Conservation (phyloP, 2,113 vertebrate genomes). For the Cryptoleucopteryx plumbea region DNA sequence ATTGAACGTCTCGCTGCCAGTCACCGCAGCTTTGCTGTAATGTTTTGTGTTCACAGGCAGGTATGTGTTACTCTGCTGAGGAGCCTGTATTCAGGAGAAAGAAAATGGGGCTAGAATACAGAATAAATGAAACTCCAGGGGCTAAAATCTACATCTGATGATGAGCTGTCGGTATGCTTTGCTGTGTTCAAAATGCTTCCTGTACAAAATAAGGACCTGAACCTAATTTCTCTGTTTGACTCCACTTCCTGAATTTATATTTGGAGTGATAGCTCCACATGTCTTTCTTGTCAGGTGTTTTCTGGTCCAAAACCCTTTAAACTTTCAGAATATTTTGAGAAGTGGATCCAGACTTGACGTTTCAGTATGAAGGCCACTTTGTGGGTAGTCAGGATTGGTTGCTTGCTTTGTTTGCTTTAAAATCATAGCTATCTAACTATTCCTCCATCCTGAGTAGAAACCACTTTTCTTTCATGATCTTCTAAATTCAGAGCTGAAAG, state of each 20-base stretch:
- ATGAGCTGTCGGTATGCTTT: neutral
- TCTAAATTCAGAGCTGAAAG: neutral
- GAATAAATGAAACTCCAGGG: neutral
- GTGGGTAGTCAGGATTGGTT: neutral
- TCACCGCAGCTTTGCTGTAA: neutral
- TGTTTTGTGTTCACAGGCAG: neutral
- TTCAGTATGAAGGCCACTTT: neutral
- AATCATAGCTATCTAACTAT: neutral
- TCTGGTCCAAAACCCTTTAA: neutral
- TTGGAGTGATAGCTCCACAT: neutral
- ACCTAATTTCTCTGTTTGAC: neutral
- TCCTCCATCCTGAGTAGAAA: neutral
- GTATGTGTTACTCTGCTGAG: neutral
- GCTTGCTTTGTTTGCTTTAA: neutral
- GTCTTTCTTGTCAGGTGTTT: neutral
- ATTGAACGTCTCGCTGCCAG: neutral
- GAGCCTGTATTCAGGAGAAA: neutral
- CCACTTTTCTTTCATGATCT: neutral
- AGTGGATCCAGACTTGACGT: neutral
- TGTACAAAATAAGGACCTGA: neutral
- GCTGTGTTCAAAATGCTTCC: neutral
- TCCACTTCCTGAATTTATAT: neutral
- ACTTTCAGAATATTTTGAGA: neutral
- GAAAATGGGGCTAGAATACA: neutral
- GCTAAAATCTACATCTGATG: neutral